These are phyloP conservation scores for Cheilosia vernalis DNA, from an alignment of 2,888 invertebrate species.

Conservation along the genomic window DNA sequence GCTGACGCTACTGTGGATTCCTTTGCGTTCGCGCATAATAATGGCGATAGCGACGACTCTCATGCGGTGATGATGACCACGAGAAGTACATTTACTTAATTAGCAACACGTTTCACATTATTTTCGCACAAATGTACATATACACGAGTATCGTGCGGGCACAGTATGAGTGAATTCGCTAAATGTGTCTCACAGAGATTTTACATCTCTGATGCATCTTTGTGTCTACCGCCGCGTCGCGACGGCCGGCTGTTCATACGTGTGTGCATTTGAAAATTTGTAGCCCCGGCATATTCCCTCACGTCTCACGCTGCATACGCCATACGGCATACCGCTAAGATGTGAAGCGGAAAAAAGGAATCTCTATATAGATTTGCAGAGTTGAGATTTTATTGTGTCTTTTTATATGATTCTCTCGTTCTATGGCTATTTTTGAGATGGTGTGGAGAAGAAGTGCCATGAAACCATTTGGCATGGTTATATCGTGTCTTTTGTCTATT, in stretches of 20 bases:
- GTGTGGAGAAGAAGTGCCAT: constrained; percentile 18
- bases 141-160: not conserved
- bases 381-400: constrained; percentile 32
- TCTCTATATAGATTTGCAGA: constrained; percentile 19
- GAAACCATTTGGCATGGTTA: constrained; percentile 64
- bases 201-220: constrained; percentile 32
- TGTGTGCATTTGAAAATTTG: constrained; percentile 40
- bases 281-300: constrained; percentile 3
- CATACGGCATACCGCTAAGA: constrained; percentile 31
- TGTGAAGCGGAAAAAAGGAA: constrained; percentile 45
- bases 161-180: not conserved
- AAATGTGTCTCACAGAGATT: constrained; percentile 35
- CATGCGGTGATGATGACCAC: constrained; percentile 55
- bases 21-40: constrained; percentile 8
- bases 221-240: constrained; percentile 48
- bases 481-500: constrained; percentile 53
- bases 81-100: constrained; percentile 70
- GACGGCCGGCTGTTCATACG: constrained; percentile 31
- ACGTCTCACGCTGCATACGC: constrained; percentile 27
- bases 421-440: constrained; percentile 10
- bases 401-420: constrained; percentile 57
- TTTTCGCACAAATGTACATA: constrained; percentile 51
- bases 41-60: constrained; percentile 15
- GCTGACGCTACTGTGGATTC: constrained; percentile 48
- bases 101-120: constrained; percentile 69